Base-by-base conservation (phyloP, 2,888 invertebrate species). In the Drosophila aldrichi region DNA sequence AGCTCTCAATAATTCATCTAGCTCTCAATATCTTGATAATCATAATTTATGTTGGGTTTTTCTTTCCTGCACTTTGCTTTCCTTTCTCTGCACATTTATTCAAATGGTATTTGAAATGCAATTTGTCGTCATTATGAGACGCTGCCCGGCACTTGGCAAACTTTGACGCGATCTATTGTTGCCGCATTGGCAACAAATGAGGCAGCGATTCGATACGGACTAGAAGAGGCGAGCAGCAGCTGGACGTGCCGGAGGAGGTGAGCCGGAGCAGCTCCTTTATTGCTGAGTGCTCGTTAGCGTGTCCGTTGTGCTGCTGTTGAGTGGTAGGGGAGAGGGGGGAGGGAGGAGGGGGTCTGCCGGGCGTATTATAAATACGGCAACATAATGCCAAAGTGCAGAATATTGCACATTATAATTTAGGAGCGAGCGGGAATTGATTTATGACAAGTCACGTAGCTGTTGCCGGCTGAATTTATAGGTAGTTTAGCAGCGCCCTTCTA, bases 401-500 rank as follows among this genome's bases (percentile, higher is more conserved):
- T 70, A 86, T 83, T 70, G 75, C 70, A 73, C 64, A 73, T 67
- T 65, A 71, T 70, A 79, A 84, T 79, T 76, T 60, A 56, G 52
- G 74, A 67, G 76, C 61, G 65, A 63, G 54, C 44, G 70, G 58
- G 72, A 79, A 88, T 82, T 89, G 88, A 85, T 88, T 85, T 85
- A 89, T 85, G 77, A 72, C 82, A 82, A 75, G 85, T 89, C 89
- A 89, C 86, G 85, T 79, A 79, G 69, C 59, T 48, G 60, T n/a
- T 59, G 59, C 32, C 10, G 41, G n/a, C 38, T 38, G 14, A 18
- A 55, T 55, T 34, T 34, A 48, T 38, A 40, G 38, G 38, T 25
- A 40, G 34, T 25, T 54, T 3, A 7, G 0, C 38, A 7, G 1
- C 25, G 38, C 54, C 54, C 40, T 40, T 20, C 54, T 54, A 7